Evolutionary conservation across 1,140 invertebrate species (phyloP), one percentile per base, ranked within the genome.

Genomic region (Drosophila bipectinata): DNA sequence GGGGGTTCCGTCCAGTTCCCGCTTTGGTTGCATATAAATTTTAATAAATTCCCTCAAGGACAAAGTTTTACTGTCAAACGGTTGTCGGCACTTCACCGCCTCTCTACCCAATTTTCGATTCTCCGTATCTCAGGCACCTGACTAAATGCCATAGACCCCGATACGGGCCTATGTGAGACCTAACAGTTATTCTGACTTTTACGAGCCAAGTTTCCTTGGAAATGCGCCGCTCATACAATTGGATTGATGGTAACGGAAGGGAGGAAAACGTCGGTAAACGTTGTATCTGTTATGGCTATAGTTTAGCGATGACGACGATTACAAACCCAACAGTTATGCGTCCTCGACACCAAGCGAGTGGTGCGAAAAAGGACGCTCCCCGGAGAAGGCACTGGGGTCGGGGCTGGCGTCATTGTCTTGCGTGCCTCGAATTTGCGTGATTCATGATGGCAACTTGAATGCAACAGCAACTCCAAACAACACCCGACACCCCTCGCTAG

Each of bases 131-230:
- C 45, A 32, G n/a, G 32, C 67, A 69, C 67, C 79, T 81, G 79
- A 59, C 66, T 74, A 68, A 68, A 64, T 44, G 41, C 47, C 53
- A 34, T 37, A 62, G 48, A 78, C 55, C 53, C 30, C 15, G 28
- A 18, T 44, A n/a, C 5, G 14, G 10, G 41, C 4, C 41, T 21
- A 21, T 21, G 21, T 21, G 21, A 21, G 21, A 21, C 21, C 21
- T 74, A 66, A 75, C 71, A 77, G 51, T 58, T 63, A 53, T 82
- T 68, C 47, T 15, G 60, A 48, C 60, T 85, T 81, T 81, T 81
- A 85, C 76, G 73, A 74, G 57, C 51, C 67, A 85, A 85, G 81
- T 85, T 85, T 85, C 81, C 81, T 87, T 85, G 81, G 81, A 81
- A 85, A 84, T 84, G 72, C 63, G 60, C n/a, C 28, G 14, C 28